Base-by-base conservation (phyloP, 1,140 invertebrate species). In the Zaprionus africanus region DNA sequence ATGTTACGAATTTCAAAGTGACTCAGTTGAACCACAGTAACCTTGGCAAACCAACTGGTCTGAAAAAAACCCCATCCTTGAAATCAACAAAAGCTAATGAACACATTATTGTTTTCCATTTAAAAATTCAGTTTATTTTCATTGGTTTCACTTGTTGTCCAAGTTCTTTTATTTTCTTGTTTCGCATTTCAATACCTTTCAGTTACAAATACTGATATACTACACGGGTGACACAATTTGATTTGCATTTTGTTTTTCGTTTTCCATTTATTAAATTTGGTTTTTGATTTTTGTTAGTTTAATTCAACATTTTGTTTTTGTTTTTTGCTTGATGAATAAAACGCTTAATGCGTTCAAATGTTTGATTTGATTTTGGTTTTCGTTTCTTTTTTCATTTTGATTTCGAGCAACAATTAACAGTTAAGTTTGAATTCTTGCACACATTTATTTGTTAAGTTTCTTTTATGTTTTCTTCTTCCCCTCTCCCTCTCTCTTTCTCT, bases 41-140 rank as follows among this genome's bases (percentile, higher is more conserved):
- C 41, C 19, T 24, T 51, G 9, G 4, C 11, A 22, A 1, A 11
- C 19, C 19, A 22, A 13, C 17, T 51, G 19, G 46, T 19, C n/a
- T 17, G 7, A 17, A 17, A 17, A 43, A 17, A 3, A 17, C n/a
- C n/a, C 41, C 46, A 22, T 51, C 28, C 31, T 49, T 34, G 13
- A 46, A 46, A 58, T 34, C 11, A 54, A 36, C 19, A 54, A 54
- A 61, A 62, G n/a, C 19, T 11, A 6, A 68, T 11, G 60, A 58
- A 41, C 28, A 58, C 13, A 56, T 36, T 28, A 34, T 38, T 11
- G 19, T 38, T 69, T 61, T 83, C 60, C 81, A 81, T 82, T 88
- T 88, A 86, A 90, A 88, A 88, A 88, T 90, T 88, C 81, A 78
- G 78, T 88, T 88, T 88, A 90, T 88, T 87, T 88, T 84, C 74